phyloP scores from a whole-genome alignment of 1,140 invertebrate genomes.

The Drosophila takahashii region DNA sequence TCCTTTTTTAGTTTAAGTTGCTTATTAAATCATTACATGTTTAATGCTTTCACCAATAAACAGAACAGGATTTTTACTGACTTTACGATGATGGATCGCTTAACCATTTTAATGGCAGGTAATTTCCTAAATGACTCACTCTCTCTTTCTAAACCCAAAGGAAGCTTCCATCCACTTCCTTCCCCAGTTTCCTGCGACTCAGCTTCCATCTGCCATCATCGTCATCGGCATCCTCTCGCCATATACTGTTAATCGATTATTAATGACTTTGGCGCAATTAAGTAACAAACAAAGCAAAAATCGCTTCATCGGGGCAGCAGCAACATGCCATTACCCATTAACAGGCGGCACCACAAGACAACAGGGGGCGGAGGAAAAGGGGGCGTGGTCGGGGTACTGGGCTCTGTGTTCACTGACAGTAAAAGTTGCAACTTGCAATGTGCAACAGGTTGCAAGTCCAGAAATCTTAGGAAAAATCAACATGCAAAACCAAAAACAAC shows the following conservation, averaged over 20 bases:
- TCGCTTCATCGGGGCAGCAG: slow-evolving; percentile 46
- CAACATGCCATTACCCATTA: slow-evolving; percentile 61
- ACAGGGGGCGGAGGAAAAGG: background rate
- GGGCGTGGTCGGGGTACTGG: slow-evolving; percentile 7
- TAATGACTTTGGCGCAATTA: slow-evolving; percentile 80
- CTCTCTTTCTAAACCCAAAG: slow-evolving; percentile 14
- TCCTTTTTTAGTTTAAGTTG: too few species aligned
- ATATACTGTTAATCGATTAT: slow-evolving; percentile 76
- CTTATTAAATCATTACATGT: too few species aligned
- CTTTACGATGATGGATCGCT: slow-evolving; percentile 10
- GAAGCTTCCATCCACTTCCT: slow-evolving; percentile 23
- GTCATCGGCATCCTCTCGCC: slow-evolving; percentile 32
- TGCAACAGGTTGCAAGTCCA: slow-evolving; percentile 43
- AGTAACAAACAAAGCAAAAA: slow-evolving; percentile 72
- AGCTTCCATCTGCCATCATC: background rate
- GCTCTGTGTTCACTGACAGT: slow-evolving; percentile 44
- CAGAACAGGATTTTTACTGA: slow-evolving; percentile 15
- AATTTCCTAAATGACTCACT: background rate
- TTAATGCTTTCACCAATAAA: background rate
- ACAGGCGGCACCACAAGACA: slow-evolving; percentile 19
- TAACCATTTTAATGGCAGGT: background rate
- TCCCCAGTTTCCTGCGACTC: slow-evolving; percentile 19
- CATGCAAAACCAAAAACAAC: slow-evolving; percentile 57
- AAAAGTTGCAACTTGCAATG: slow-evolving; percentile 64
- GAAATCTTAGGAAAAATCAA: slow-evolving; percentile 57